Base-by-base conservation (phyloP, 2,888 invertebrate species). In the Mythimna pallens region DNA sequence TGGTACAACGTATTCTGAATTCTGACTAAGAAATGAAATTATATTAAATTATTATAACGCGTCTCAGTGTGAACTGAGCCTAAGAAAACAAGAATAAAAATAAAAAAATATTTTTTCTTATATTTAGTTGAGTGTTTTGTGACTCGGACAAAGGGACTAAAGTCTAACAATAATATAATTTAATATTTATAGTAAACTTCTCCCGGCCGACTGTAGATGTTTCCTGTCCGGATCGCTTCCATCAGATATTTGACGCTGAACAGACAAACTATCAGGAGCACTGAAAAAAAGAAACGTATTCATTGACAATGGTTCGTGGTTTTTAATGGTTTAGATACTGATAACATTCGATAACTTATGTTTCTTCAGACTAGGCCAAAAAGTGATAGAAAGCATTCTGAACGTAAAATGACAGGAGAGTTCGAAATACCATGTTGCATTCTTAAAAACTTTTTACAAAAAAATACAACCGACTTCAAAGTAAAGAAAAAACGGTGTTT, bases 181-280 rank as follows among this genome's bases (percentile, higher is more conserved):
- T 92, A 94, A 86, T 93, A 93, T 83, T 92, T 91, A 78, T 90
- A 88, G 64, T 92, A 91, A 36, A 93, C 92, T 86, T 95, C 94
- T 59, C 95, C 95, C 0, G 96, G 96, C 4, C 93, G 90, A 77
- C 93, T 93, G 90, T 96, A 96, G 67, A 96, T 93, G 88, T 95
- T 91, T 8, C 96, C 96, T 25, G 92, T 92, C 40, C 94, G 89
- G 66, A 96, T 95, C 20, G 96, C 96, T 88, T 95, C 96, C 93
- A 95, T 94, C 72, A 96, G 88, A 85, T 96, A 95, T 88, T 95
- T 95, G 82, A 96, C 94, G 80, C 96, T 93, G 88, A 96, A 95
- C 73, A 96, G 89, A 86, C 95, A 96, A 90, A 94, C 82, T 83
- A 96, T 91, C 85, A 95, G 92, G 89, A 96, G 91, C 89, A 96